Evolutionary conservation across 2,797 vertebrate genomes (phyloP).

Genomic region (Heliangelus exortis): DNA sequence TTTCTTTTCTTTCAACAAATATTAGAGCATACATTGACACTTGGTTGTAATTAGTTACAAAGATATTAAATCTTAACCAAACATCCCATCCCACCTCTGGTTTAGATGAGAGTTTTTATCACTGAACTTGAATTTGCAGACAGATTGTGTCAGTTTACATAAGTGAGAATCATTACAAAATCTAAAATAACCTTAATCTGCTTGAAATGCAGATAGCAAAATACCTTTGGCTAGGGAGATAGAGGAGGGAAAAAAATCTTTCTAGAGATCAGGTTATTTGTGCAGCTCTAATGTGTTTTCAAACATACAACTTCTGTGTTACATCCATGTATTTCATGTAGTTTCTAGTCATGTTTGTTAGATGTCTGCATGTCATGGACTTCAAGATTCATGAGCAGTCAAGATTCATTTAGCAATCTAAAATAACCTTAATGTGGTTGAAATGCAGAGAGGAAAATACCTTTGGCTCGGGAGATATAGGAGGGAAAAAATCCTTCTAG

Average conservation of each 20-base stretch:
- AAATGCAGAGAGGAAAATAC: slow-evolving; percentile 23
- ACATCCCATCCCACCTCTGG: slow-evolving; percentile 22
- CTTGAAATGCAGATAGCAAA: slow-evolving; percentile 21
- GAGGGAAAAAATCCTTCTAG: background rate
- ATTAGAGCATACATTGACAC: slow-evolving; percentile 37
- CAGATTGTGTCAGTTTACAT: slow-evolving; percentile 36
- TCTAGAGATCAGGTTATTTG: slow-evolving; percentile 1
- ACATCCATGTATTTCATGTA: slow-evolving; percentile 18
- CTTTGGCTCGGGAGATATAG: background rate
- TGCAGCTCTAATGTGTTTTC: slow-evolving; percentile 26
- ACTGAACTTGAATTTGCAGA: slow-evolving; percentile 22
- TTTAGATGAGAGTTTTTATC: slow-evolving; percentile 53
- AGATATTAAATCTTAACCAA: slow-evolving; percentile 62
- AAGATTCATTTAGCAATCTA: background rate
- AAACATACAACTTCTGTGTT: slow-evolving; percentile 31
- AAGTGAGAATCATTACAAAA: slow-evolving; percentile 21
- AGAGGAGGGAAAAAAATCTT: background rate
- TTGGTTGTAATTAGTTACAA: slow-evolving; percentile 43
- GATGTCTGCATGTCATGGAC: slow-evolving; percentile 41
- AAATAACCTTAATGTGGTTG: slow-evolving; percentile 16
- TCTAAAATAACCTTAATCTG: slow-evolving; percentile 33
- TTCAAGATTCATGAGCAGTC: slow-evolving; percentile 60
- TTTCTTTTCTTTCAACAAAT: slow-evolving; percentile 43
- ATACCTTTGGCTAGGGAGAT: background rate
- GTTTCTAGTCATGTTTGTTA: slow-evolving; percentile 44